Percentiles rank a stretch among this genome's conserved stretches.
These are phyloP conservation scores for Cydia splendana DNA, from an alignment of 1,140 invertebrate species.

Conservation along the genomic window DNA sequence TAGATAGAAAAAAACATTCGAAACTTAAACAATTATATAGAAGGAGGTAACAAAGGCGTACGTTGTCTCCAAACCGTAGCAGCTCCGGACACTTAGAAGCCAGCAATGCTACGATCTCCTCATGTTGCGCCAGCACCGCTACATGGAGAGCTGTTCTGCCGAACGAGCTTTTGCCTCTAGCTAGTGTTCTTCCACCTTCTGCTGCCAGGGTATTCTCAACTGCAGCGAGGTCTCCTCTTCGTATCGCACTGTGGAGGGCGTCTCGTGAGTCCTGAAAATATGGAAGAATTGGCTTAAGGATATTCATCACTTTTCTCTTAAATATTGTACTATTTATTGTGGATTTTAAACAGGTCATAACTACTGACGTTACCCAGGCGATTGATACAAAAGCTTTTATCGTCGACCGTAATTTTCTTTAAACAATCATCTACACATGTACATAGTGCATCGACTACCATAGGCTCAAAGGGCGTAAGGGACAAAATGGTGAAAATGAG, in stretches of 20 bases:
- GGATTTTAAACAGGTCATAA: too few species aligned
- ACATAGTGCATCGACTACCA: too few species aligned
- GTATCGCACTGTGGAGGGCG: constrained; percentile 87
- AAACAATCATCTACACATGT: too few species aligned
- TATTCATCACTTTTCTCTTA: too few species aligned
- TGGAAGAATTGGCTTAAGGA: not conserved
- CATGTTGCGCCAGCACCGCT: constrained; percentile 89
- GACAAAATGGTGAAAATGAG: too few species aligned
- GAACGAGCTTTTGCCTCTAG: constrained; percentile 87
- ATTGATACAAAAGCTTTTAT: too few species aligned
- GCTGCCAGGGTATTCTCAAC: constrained; percentile 82
- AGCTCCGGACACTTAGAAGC: constrained; percentile 86
- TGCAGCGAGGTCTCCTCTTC: constrained; percentile 82
- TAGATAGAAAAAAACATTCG: not conserved
- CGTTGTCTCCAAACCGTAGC: constrained; percentile 90
- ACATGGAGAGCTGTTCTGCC: constrained; percentile 87
- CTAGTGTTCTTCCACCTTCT: constrained; percentile 84
- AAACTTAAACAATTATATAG: not conserved
- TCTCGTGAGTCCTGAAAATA: constrained; percentile 85
- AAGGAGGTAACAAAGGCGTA: constrained; percentile 77
- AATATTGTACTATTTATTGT: too few species aligned
- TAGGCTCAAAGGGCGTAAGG: too few species aligned
- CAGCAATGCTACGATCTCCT: constrained; percentile 87
- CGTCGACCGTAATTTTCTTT: too few species aligned
- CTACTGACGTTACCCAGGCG: too few species aligned